These are phyloP conservation scores for Asobara japonica DNA, from an alignment of 1,140 invertebrate species.

Conservation along the genomic window DNA sequence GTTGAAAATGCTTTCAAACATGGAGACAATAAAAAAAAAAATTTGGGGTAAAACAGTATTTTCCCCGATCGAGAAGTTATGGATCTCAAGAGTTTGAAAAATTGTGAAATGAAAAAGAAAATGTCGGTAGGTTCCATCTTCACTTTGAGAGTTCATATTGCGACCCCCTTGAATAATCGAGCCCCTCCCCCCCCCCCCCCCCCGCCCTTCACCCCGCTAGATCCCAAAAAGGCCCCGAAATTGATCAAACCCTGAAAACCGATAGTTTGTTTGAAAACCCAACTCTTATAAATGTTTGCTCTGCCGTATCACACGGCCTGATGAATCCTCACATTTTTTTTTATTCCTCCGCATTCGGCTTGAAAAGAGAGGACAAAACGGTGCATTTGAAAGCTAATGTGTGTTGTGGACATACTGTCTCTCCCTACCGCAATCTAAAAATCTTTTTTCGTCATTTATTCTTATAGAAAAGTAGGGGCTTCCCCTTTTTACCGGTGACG, in stretches of 20 bases:
- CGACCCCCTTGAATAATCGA: too few species aligned
- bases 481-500: too few species aligned
- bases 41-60: too few species aligned
- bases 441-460: neutral
- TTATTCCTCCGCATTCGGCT: neutral
- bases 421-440: neutral
- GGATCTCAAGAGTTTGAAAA: too few species aligned
- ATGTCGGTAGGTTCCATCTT: too few species aligned
- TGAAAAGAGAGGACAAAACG: neutral
- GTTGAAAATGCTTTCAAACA: too few species aligned
- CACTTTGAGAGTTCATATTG: too few species aligned
- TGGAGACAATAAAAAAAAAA: too few species aligned
- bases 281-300: conserved; percentile 19
- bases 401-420: conserved; percentile 1
- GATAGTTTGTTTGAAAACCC: conserved; percentile 9
- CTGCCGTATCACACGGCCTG: conserved; percentile 24
- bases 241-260: neutral
- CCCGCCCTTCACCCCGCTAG: neutral
- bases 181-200: too few species aligned
- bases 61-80: too few species aligned
- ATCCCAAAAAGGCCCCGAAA: neutral
- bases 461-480: too few species aligned
- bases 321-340: conserved; percentile 7
- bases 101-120: too few species aligned
- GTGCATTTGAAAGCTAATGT: conserved; percentile 4